Conservation (phyloP, 2,888 invertebrate genomes). For the Frankliniella fusca region DNA sequence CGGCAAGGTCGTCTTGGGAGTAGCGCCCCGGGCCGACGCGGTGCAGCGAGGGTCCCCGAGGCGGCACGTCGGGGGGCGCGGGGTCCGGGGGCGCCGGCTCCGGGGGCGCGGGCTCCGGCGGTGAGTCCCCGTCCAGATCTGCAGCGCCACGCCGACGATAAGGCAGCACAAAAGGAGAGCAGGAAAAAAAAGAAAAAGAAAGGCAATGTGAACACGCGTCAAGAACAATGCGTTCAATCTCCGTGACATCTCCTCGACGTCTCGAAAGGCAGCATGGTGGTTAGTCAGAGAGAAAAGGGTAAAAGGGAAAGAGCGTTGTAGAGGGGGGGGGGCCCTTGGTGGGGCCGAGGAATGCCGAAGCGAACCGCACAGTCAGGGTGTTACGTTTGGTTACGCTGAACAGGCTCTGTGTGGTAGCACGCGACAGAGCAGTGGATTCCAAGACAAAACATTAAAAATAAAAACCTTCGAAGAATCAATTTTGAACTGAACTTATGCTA, state of each 20-base stretch:
- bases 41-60: neutral
- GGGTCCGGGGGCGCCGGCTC: conserved; percentile 24
- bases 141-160: neutral
- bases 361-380: neutral
- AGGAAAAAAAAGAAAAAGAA: neutral
- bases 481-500: too few relatives aligned
- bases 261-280: too few relatives aligned
- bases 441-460: neutral
- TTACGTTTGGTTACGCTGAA: neutral
- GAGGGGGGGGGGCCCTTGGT: neutral
- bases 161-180: neutral
- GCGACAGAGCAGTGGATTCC: neutral
- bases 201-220: neutral
- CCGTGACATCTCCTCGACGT: neutral
- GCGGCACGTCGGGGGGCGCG: conserved; percentile 14
- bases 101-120: conserved; percentile 16
- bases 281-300: too few relatives aligned
- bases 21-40: neutral
- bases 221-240: conserved; percentile 22
- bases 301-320: too few relatives aligned
- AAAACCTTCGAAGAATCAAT: too few relatives aligned
- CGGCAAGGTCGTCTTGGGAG: conserved; percentile 4
- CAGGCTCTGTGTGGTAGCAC: neutral
- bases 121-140: conserved; percentile 13
- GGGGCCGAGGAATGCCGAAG: neutral